Evolutionary conservation across 2,797 vertebrate species (phyloP).

Genomic region (Lycodopsis pacificus): DNA sequence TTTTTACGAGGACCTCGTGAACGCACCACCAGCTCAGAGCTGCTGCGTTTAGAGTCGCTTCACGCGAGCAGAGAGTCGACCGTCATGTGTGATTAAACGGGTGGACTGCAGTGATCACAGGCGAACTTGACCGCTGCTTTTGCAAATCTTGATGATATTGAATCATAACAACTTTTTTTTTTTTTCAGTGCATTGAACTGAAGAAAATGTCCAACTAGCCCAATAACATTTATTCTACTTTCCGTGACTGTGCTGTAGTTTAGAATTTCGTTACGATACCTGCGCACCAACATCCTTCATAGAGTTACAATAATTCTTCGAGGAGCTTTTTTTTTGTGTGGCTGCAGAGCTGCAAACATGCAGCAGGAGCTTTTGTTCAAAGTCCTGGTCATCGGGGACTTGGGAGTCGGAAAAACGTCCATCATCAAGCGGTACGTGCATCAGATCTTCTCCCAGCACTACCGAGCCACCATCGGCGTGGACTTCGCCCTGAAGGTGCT

Average conservation of each 20-base stretch:
- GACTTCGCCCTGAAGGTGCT: constrained; percentile 88
- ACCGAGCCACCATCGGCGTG: constrained; percentile 87
- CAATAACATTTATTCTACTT: not conserved
- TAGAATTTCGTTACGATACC: not conserved
- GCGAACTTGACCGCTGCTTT: not conserved
- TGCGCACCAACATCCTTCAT: not conserved
- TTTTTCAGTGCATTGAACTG: not conserved
- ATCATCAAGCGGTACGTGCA: constrained; percentile 88
- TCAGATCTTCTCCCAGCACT: constrained; percentile 88
- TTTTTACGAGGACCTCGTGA: constrained; percentile 9
- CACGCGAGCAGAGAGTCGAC: not conserved
- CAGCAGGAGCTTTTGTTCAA: constrained; percentile 86
- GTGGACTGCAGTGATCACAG: not conserved
- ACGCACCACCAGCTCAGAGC: constrained; percentile 42
- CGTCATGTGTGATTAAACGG: constrained; percentile 1
- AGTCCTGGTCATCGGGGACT: constrained; percentile 85
- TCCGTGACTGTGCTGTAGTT: not conserved
- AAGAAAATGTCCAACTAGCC: not conserved
- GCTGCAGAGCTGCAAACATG: constrained; percentile 65
- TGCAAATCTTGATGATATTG: not conserved
- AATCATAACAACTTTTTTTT: not conserved
- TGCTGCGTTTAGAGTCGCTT: not conserved
- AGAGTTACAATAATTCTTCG: not conserved
- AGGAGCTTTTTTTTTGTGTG: not conserved
- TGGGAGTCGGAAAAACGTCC: constrained; percentile 87